Evolutionary conservation across 2,113 vertebrate species (phyloP).

Genomic region (Crocuta crocuta): DNA sequence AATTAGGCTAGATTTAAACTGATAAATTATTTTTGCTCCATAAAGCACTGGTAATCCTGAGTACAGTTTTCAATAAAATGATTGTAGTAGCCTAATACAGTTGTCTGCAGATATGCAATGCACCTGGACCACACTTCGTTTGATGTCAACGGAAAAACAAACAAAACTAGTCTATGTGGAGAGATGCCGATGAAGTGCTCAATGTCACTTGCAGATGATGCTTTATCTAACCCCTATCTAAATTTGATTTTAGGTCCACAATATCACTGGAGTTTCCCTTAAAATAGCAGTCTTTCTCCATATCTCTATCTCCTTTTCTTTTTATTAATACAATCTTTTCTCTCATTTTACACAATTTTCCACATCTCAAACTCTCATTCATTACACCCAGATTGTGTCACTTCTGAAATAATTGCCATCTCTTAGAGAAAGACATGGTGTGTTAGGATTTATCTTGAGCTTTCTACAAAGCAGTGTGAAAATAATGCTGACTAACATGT

Average conservation of each 20-base stretch:
- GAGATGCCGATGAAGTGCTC: background rate
- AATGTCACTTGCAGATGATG: background rate
- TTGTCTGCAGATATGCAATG: background rate
- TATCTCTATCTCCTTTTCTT: background rate
- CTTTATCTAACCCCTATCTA: background rate
- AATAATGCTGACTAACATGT: background rate
- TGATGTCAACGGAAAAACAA: background rate
- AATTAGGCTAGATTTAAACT: background rate
- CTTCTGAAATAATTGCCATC: background rate
- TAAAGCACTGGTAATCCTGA: background rate
- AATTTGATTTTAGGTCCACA: background rate
- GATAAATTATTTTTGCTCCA: background rate
- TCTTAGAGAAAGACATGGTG: background rate
- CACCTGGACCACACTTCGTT: background rate
- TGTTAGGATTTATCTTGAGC: background rate
- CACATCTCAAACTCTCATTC: background rate
- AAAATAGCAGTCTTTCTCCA: background rate
- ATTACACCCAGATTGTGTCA: background rate
- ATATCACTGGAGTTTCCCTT: background rate
- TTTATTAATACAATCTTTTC: background rate
- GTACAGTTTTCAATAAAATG: background rate
- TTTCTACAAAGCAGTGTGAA: background rate
- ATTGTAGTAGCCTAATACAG: background rate
- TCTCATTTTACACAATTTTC: background rate
- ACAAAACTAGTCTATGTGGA: background rate